Percentiles rank a stretch among this genome's conserved stretches.
Conservation (phyloP, 2,888 invertebrate genomes). For the Spodoptera littoralis region DNA sequence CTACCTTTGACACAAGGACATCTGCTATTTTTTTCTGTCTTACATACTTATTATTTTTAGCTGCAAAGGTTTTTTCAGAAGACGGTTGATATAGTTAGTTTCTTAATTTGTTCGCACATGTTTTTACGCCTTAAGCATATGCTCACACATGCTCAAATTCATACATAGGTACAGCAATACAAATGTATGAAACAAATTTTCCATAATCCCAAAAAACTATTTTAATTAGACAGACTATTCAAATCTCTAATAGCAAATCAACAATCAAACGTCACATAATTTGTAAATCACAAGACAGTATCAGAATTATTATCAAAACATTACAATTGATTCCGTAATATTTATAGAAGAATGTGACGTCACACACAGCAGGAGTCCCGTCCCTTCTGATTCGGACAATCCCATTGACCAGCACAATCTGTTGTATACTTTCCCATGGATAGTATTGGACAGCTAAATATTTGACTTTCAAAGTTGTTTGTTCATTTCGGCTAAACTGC, state of each 20-base stretch:
- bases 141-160: too few relatives aligned
- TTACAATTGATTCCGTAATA: conserved; percentile 37
- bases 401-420: conserved; percentile 9
- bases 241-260: too few relatives aligned
- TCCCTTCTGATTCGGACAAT: conserved; percentile 42
- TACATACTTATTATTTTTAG: conserved; percentile 49
- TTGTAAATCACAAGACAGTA: conserved; percentile 14
- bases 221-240: too few relatives aligned
- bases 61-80: conserved; percentile 23
- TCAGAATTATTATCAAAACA: conserved; percentile 22
- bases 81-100: too few relatives aligned
- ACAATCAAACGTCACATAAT: conserved; percentile 1
- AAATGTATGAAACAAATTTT: too few relatives aligned
- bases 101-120: too few relatives aligned
- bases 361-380: conserved; percentile 23
- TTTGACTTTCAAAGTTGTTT: conserved; percentile 43
- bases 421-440: conserved; percentile 52
- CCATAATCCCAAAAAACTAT: too few relatives aligned
- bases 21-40: conserved; percentile 65
- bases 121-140: too few relatives aligned
- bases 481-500: too few relatives aligned
- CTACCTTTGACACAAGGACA: conserved; percentile 68
- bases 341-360: conserved; percentile 20
- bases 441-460: conserved; percentile 44
- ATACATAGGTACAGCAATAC: too few relatives aligned